These are phyloP conservation scores for Blennius ocellaris DNA, from an alignment of 2,113 vertebrate species.

Conservation along the genomic window DNA sequence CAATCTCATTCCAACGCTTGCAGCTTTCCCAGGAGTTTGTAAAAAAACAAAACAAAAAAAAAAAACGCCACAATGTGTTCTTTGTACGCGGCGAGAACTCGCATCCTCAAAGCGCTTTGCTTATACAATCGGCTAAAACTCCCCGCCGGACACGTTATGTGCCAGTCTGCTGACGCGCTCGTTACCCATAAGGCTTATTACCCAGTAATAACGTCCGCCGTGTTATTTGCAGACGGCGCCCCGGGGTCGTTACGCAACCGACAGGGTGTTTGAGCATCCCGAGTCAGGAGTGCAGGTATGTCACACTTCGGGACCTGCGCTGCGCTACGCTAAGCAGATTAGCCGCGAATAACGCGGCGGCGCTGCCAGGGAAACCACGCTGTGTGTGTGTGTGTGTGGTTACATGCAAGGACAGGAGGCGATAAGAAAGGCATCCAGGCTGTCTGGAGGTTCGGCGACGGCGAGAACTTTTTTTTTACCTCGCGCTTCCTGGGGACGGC, in stretches of 20 bases:
- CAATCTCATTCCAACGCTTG: too few relatives aligned
- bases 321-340: slow-evolving; percentile 74
- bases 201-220: slow-evolving; percentile 3
- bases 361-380: neutral
- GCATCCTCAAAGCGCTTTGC: too few relatives aligned
- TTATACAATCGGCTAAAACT: too few relatives aligned
- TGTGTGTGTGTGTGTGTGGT: too few relatives aligned
- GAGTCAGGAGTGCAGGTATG: slow-evolving; percentile 1
- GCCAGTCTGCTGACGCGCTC: neutral
- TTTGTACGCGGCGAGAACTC: too few relatives aligned
- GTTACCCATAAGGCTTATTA: slow-evolving; percentile 7
- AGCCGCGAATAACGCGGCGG: slow-evolving; percentile 72
- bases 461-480: slow-evolving; percentile 77
- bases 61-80: too few relatives aligned
- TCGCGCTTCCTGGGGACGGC: slow-evolving; percentile 81
- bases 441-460: slow-evolving; percentile 15
- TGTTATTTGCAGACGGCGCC: slow-evolving; percentile 51
- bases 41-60: too few relatives aligned
- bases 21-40: too few relatives aligned
- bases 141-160: neutral
- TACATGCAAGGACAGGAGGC: slow-evolving; percentile 38
- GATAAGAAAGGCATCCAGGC: slow-evolving; percentile 41
- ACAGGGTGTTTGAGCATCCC: slow-evolving; percentile 15
- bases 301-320: slow-evolving; percentile 46
- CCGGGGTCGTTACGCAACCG: slow-evolving; percentile 40